These are phyloP conservation scores for Uloborus diversus DNA, from an alignment of 1,140 invertebrate genomes.

Conservation along the genomic window DNA sequence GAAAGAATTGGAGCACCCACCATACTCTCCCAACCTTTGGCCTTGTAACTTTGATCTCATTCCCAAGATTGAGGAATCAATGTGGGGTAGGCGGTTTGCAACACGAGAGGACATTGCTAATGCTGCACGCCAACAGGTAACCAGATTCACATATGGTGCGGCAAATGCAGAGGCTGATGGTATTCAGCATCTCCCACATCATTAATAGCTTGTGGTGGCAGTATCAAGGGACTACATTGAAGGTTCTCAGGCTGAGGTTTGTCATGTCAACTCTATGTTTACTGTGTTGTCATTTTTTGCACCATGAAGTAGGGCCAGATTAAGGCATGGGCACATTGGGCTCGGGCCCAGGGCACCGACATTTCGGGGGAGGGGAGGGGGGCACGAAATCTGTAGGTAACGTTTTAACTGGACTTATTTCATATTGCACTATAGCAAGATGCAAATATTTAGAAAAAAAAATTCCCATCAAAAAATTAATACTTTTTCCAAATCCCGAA, in stretches of 20 bases:
- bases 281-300: background rate
- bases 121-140: background rate
- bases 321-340: no score
- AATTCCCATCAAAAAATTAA: no score
- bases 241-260: background rate
- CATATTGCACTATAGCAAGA: no score
- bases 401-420: no score
- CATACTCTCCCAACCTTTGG: background rate
- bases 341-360: no score
- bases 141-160: background rate
- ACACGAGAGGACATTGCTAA: background rate
- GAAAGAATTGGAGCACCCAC: background rate
- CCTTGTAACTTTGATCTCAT: background rate
- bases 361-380: no score
- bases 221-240: background rate
- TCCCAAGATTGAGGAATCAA: no score
- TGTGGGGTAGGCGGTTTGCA: background rate
- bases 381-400: no score
- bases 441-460: no score
- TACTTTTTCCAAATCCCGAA: no score
- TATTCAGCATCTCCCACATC: background rate
- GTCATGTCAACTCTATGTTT: background rate
- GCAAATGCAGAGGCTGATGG: background rate
- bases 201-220: background rate
- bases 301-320: background rate